These are phyloP conservation scores for human DNA, from an alignment of 2,113 vertebrate species.

Conservation along the genomic window DNA sequence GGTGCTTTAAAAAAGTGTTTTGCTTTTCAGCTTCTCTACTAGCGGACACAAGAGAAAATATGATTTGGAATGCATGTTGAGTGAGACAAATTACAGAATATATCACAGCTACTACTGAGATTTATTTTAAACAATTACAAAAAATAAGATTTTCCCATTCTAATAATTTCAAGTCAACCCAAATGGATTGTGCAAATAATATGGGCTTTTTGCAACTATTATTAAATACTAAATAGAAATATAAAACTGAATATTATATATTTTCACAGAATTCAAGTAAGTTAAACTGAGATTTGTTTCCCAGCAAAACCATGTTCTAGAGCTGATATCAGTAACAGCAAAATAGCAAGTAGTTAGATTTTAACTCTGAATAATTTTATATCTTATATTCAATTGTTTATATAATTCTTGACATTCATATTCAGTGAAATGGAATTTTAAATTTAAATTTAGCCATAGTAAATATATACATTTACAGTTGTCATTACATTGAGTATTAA, in stretches of 20 bases:
- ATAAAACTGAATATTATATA: slow-evolving; percentile 30
- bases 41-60: background rate
- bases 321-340: slow-evolving; percentile 50
- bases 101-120: background rate
- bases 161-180: slow-evolving; percentile 44
- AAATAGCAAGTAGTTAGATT: slow-evolving; percentile 59
- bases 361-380: slow-evolving; percentile 62
- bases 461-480: slow-evolving; percentile 21
- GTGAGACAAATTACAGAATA: background rate
- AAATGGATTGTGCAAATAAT: slow-evolving; percentile 55
- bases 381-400: slow-evolving; percentile 65
- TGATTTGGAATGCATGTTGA: background rate
- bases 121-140: slow-evolving; percentile 21
- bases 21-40: background rate
- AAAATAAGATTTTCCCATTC: background rate
- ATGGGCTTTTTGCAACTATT: slow-evolving; percentile 15
- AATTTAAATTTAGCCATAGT: slow-evolving; percentile 50
- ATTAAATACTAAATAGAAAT: slow-evolving; percentile 62
- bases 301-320: slow-evolving; percentile 25
- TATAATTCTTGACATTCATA: slow-evolving; percentile 57
- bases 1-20: background rate
- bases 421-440: slow-evolving; percentile 49
- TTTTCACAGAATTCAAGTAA: slow-evolving; percentile 18
- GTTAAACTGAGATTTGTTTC: slow-evolving; percentile 55
- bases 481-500: background rate